phyloP scores from a whole-genome alignment of 2,113 vertebrate species.

The Baryphthengus martii region DNA sequence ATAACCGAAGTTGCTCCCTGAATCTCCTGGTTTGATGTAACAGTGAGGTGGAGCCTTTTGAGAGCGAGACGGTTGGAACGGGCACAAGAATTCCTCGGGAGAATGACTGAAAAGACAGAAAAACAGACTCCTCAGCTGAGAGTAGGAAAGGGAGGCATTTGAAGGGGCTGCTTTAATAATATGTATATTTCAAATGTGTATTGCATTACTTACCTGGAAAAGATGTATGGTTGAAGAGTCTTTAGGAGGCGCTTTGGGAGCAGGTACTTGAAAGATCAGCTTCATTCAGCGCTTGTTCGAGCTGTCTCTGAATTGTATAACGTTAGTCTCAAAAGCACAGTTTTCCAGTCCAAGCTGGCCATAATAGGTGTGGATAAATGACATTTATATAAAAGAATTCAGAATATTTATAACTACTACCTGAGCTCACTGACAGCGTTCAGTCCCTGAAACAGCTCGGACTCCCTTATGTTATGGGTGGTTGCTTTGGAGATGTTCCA shows the following conservation, averaged over 20 bases:
- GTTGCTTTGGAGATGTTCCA: not conserved
- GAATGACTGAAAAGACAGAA: not conserved
- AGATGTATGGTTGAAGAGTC: not conserved
- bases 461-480: not conserved
- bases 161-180: not conserved
- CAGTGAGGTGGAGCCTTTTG: not conserved
- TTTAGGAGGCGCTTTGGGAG: not conserved
- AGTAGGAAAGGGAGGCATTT: not conserved
- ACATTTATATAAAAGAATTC: not conserved
- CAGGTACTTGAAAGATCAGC: not conserved
- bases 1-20: not conserved
- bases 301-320: not conserved
- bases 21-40: not conserved
- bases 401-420: not conserved
- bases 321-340: not conserved
- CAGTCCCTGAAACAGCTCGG: not conserved
- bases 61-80: not conserved
- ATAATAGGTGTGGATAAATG: not conserved
- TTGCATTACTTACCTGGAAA: not conserved
- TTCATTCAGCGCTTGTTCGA: not conserved
- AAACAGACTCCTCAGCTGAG: not conserved
- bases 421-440: fast-evolving
- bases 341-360: not conserved
- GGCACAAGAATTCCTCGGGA: not conserved
- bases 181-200: not conserved